Evolutionary conservation across 2,113 vertebrate species (phyloP).

Genomic region (Semicossyphus pulcher): DNA sequence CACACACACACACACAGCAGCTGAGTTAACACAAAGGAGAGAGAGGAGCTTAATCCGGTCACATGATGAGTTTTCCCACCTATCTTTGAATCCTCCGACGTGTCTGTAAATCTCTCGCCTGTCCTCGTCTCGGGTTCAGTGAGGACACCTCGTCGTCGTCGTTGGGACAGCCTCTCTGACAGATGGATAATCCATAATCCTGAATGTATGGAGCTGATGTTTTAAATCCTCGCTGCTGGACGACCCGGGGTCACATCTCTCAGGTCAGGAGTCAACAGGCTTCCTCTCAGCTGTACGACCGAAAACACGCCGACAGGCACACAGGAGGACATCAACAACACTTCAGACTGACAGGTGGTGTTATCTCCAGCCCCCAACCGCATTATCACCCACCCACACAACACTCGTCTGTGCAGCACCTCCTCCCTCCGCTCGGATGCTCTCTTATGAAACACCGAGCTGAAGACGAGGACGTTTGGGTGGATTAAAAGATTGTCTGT

Average conservation of each 20-base stretch:
- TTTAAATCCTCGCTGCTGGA: conserved; percentile 38
- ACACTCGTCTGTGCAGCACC: conserved; percentile 42
- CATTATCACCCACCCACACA: conserved; percentile 54
- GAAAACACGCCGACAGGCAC: not conserved
- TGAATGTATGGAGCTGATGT: conserved; percentile 26
- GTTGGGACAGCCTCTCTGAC: conserved; percentile 10
- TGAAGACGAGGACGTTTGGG: not conserved
- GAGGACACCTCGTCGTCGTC: conserved; percentile 11
- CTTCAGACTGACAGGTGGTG: conserved; percentile 54
- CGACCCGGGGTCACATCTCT: not conserved
- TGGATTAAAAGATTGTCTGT: too few relatives aligned
- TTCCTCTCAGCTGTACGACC: not conserved
- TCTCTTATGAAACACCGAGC: conserved; percentile 25
- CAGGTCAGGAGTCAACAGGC: conserved; percentile 45
- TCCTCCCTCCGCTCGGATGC: not conserved
- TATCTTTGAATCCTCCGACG: not conserved
- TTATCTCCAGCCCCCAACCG: conserved; percentile 27
- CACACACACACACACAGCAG: conserved; percentile 1
- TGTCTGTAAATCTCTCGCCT: not conserved
- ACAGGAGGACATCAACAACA: conserved; percentile 1
- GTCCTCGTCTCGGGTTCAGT: not conserved
- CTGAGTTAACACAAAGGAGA: too few relatives aligned
- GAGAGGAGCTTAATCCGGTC: too few relatives aligned
- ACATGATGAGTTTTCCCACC: not conserved
- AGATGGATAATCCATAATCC: conserved; percentile 70